phyloP scores from a whole-genome alignment of 2,797 vertebrate species.

The Chiloscyllium punctatum region DNA sequence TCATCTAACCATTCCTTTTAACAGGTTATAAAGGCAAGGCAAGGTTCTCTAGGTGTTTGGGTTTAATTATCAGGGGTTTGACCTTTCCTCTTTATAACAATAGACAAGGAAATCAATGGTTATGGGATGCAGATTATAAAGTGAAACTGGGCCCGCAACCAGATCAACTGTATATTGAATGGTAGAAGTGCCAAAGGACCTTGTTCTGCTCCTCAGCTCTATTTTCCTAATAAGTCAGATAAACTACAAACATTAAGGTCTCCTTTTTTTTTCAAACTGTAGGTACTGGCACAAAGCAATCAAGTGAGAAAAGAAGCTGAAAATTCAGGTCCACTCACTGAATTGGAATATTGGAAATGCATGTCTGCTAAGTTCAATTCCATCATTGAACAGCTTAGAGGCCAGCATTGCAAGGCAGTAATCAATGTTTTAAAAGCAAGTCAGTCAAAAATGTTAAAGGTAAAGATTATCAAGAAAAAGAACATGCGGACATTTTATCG shows the following conservation, averaged over 20 bases:
- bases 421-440: slow-evolving; percentile 61
- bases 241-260: not conserved
- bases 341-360: slow-evolving; percentile 71
- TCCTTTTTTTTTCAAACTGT: slow-evolving; percentile 38
- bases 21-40: too few relatives aligned
- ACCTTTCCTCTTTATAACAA: too few relatives aligned
- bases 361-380: slow-evolving; percentile 66
- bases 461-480: slow-evolving; percentile 44
- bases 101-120: too few relatives aligned
- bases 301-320: slow-evolving; percentile 62
- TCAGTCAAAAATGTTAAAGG: slow-evolving; percentile 64
- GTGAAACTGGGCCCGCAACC: too few relatives aligned
- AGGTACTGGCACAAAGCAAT: slow-evolving; percentile 68
- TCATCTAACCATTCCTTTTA: too few relatives aligned
- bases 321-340: slow-evolving; percentile 64
- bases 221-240: not conserved
- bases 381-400: slow-evolving; percentile 70
- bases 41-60: too few relatives aligned
- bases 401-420: slow-evolving; percentile 61
- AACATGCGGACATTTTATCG: not conserved
- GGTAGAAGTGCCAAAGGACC: too few relatives aligned
- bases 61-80: too few relatives aligned
- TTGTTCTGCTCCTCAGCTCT: too few relatives aligned
- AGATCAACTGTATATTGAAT: too few relatives aligned
- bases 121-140: too few relatives aligned